phyloP scores from a whole-genome alignment of 2,888 invertebrate genomes.

The Drosophila austrosaltans region DNA sequence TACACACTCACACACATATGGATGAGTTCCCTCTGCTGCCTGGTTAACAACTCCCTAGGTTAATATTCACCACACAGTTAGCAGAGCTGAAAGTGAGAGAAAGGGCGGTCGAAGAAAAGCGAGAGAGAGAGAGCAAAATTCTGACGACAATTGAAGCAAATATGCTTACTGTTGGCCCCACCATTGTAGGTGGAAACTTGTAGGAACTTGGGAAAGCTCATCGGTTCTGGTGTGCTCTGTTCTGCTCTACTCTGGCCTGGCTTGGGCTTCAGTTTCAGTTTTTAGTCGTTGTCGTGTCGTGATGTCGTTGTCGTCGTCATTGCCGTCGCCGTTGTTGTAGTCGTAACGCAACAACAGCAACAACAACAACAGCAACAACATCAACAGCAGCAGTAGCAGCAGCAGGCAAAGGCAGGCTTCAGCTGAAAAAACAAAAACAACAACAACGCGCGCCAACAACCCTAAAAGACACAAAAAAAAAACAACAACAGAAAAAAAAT shows the following conservation, averaged over 20 bases:
- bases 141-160: constrained; percentile 56
- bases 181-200: constrained; percentile 41
- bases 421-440: constrained; percentile 43
- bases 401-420: constrained; percentile 83
- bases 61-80: constrained; percentile 63
- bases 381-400: constrained; percentile 76
- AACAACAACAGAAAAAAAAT: constrained; percentile 16
- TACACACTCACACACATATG: constrained; percentile 8
- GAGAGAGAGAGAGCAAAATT: constrained; percentile 17
- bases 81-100: constrained; percentile 23
- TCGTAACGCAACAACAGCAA: constrained; percentile 61
- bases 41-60: constrained; percentile 66
- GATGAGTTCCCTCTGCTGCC: not conserved
- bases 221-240: constrained; percentile 22
- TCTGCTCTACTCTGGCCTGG: constrained; percentile 23
- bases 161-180: constrained; percentile 28
- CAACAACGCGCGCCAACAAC: constrained; percentile 31
- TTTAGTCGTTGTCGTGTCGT: constrained; percentile 82
- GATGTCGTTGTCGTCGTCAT: constrained; percentile 77
- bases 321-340: constrained; percentile 63
- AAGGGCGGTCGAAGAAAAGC: constrained; percentile 3
- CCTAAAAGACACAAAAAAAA: constrained; percentile 22
- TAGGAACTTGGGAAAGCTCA: constrained; percentile 28
- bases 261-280: constrained; percentile 53
- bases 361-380: constrained; percentile 83